Conservation (phyloP, 1,140 invertebrate genomes). For the Brachionus sp. region DNA sequence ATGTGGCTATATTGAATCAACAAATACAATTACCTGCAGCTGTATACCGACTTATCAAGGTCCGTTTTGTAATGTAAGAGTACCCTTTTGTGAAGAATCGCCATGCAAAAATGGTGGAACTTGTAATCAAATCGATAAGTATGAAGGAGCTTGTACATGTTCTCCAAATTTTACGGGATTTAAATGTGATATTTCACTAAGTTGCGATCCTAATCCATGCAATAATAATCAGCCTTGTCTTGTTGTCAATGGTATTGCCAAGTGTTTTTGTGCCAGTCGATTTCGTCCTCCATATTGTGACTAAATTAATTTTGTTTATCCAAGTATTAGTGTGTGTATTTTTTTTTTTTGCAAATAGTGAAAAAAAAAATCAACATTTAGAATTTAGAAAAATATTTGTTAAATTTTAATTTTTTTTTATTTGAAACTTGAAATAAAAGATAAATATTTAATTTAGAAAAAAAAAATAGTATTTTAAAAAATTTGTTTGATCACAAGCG, state of each 20-base stretch:
- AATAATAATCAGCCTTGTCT: conserved; percentile 41
- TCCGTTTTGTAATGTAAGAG: conserved; percentile 48
- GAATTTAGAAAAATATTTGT: conserved; percentile 1
- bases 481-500: not conserved
- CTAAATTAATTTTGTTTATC: not conserved
- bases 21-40: conserved; percentile 62
- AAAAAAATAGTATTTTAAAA: not conserved
- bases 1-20: conserved; percentile 25
- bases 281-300: conserved; percentile 41
- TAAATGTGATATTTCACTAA: conserved; percentile 37
- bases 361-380: not conserved
- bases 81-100: conserved; percentile 40
- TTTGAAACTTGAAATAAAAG: no score
- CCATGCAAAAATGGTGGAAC: conserved; percentile 49
- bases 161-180: conserved; percentile 28
- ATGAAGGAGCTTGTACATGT: conserved; percentile 14
- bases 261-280: conserved; percentile 26
- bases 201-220: conserved; percentile 33
- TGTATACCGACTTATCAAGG: conserved; percentile 65
- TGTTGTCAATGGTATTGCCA: not conserved
- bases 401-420: not conserved
- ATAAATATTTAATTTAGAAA: not conserved
- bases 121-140: conserved; percentile 42
- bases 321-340: not conserved
- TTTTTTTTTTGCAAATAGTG: not conserved